A percentile compares a stretch with the other conserved stretches of the same genome.
phyloP scores from a whole-genome alignment of 1,140 invertebrate genomes.

The Diorhabda elongata region DNA sequence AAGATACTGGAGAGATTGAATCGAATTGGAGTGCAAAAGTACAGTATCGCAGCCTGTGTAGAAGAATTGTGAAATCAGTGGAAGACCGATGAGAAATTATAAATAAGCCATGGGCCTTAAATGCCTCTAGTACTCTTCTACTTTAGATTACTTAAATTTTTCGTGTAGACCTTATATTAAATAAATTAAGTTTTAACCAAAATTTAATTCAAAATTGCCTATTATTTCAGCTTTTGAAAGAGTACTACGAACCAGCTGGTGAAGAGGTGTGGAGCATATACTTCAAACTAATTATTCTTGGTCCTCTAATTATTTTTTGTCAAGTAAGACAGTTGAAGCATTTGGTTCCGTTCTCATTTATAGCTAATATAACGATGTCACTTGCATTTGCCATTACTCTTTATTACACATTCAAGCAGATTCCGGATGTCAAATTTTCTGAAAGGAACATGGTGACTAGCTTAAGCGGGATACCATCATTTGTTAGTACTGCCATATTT shows the following conservation, averaged over 20 bases:
- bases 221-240: constrained; percentile 16
- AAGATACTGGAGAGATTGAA: no score
- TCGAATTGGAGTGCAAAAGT: no score
- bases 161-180: no score
- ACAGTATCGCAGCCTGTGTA: no score
- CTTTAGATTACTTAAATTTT: no score
- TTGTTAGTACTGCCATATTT: constrained; percentile 72
- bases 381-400: constrained; percentile 64
- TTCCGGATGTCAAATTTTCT: constrained; percentile 31
- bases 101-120: no score
- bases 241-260: constrained; percentile 18
- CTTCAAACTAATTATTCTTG: constrained; percentile 37
- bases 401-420: constrained; percentile 66
- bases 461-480: constrained; percentile 51
- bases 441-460: constrained; percentile 24
- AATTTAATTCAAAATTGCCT: no score
- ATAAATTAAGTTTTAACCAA: no score
- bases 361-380: constrained; percentile 66
- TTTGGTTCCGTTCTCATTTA: constrained; percentile 69
- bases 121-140: no score
- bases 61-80: no score
- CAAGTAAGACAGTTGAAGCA: constrained; percentile 68
- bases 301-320: constrained; percentile 58
- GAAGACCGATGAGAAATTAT: no score
- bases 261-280: constrained; percentile 19